Evolutionary conservation across 1,140 invertebrate genomes (phyloP), one percentile per base, ranked within the genome.

Genomic region (Hyles vespertilio): DNA sequence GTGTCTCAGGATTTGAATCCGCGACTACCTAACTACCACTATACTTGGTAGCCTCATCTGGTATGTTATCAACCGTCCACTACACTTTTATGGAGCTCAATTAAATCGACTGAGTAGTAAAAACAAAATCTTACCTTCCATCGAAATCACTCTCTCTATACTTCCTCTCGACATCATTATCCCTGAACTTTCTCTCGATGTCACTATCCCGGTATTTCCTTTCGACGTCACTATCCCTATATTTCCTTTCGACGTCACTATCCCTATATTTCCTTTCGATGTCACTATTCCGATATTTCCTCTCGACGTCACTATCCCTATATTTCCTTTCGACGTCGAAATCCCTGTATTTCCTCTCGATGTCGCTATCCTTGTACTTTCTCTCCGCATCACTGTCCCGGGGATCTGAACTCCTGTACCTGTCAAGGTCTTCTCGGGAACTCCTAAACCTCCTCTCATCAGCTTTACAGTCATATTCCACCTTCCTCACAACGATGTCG

Each of bases 401-500:
- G n/a, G 34, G 11, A 10, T 61, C 60, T 22, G 46, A 48, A n/a
- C 46, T 48, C 46, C 46, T n/a, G 46, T 48, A 51, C 40, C 73
- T 73, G 49, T 84, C 72, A 51, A 85, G 57, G 58, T 81, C 78
- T 63, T 87, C 84, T 51, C 79, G 72, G 10, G 84, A 87, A 11
- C 69, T 61, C 53, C 70, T 73, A 61, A 75, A 79, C 46, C 70
- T 75, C 36, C 70, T 70, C 7, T 78, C 72, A 32, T 81, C 75
- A 43, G 74, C 75, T 61, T 73, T 71, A 43, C 68, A 67, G 12
- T 81, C 76, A 44, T 77, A 76, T 40, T 86, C 75, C 45, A 69
- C 70, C 56, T 78, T 84, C 53, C 65, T 79, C 5, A 82, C 74
- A 32, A 84, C 71, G 22, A 81, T 76, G 47, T 88, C 85, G 56